These are phyloP conservation scores for Ispidina picta DNA, from an alignment of 2,797 vertebrate genomes.

Conservation along the genomic window DNA sequence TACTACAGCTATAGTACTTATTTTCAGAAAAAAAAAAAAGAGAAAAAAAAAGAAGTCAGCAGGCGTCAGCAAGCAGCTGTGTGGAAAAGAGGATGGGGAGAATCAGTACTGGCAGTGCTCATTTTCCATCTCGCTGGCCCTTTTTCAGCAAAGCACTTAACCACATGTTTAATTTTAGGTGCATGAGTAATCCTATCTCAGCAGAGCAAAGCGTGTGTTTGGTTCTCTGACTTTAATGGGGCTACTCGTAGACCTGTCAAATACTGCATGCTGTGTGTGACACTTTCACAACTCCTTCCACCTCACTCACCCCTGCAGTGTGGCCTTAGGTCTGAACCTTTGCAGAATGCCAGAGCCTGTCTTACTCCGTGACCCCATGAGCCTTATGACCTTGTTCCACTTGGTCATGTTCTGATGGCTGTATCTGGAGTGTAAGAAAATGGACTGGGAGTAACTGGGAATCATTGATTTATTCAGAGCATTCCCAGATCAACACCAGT, in stretches of 20 bases:
- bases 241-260: conserved; percentile 13
- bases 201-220: conserved; percentile 29
- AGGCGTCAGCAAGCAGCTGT: conserved; percentile 61
- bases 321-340: not conserved
- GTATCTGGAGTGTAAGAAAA: not conserved
- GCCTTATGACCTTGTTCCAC: not conserved
- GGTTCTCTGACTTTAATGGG: conserved; percentile 36
- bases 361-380: not conserved
- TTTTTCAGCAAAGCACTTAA: conserved; percentile 69
- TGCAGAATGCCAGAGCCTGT: not conserved
- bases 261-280: not conserved
- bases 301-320: not conserved
- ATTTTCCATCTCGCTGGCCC: conserved; percentile 65
- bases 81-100: conserved; percentile 45
- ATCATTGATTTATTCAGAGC: not conserved
- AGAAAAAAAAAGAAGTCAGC: conserved; percentile 23
- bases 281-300: not conserved
- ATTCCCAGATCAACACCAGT: not conserved
- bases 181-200: conserved; percentile 63
- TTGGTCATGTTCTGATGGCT: not conserved
- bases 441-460: not conserved
- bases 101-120: conserved; percentile 60
- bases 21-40: conserved; percentile 32
- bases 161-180: conserved; percentile 71
- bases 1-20: conserved; percentile 34